phyloP scores from a whole-genome alignment of 2,113 vertebrate species.

The Equus quagga region DNA sequence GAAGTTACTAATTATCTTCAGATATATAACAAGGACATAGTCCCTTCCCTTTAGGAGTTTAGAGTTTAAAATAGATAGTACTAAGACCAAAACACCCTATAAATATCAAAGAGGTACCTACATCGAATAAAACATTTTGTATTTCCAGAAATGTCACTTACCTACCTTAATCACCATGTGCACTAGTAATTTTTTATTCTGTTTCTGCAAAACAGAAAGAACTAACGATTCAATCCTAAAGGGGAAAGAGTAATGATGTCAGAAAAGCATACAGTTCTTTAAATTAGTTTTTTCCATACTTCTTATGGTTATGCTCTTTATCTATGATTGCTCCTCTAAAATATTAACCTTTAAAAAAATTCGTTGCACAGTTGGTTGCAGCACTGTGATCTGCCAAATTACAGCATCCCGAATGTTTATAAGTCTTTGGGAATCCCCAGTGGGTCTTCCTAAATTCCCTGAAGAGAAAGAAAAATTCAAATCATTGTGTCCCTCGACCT shows the following conservation, averaged over 20 bases:
- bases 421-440: slow-evolving; percentile 42
- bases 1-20: slow-evolving; percentile 34
- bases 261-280: slow-evolving; percentile 14
- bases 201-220: slow-evolving; percentile 51
- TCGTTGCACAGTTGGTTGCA: not conserved
- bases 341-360: slow-evolving; percentile 59
- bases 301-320: slow-evolving; percentile 13
- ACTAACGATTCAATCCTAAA: slow-evolving; percentile 16
- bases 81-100: not conserved
- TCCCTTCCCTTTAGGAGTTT: not conserved
- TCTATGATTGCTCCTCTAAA: slow-evolving; percentile 25
- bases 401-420: slow-evolving; percentile 32
- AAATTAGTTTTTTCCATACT: not conserved
- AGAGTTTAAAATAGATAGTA: slow-evolving; percentile 12
- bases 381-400: slow-evolving; percentile 56
- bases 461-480: slow-evolving; percentile 80
- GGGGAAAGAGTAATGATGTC: slow-evolving; percentile 11
- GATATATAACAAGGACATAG: not conserved
- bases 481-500: slow-evolving; percentile 70
- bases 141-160: slow-evolving; percentile 29
- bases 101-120: slow-evolving; percentile 2
- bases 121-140: slow-evolving; percentile 46
- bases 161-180: slow-evolving; percentile 43
- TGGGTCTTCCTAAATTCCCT: slow-evolving; percentile 55
- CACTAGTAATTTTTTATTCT: slow-evolving; percentile 41